Evolutionary conservation across 37 sponge, comb jelly and placozoan species (phyloP).

Genomic region (Beroe forskalii): DNA sequence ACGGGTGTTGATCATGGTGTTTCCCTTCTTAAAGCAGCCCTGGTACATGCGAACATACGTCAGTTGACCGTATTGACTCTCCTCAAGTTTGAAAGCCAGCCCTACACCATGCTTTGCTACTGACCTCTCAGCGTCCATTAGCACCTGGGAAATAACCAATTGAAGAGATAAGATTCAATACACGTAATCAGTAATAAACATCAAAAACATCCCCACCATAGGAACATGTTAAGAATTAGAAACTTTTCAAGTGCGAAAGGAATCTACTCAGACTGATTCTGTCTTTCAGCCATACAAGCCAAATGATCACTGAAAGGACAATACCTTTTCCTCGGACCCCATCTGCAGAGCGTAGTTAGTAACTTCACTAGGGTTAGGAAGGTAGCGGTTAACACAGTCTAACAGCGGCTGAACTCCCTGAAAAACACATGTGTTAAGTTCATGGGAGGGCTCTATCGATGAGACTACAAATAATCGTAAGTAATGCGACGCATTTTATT

Average conservation of each 20-base stretch:
- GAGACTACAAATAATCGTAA: too few relatives aligned
- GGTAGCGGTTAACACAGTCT: conserved; percentile 86
- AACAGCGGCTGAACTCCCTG: conserved; percentile 73
- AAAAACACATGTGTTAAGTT: too few relatives aligned
- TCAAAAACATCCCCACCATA: too few relatives aligned
- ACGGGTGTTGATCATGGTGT: conserved; percentile 80
- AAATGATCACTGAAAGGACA: too few relatives aligned
- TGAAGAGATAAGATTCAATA: too few relatives aligned
- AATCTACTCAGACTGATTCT: too few relatives aligned
- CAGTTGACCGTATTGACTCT: conserved; percentile 91
- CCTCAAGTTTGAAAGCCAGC: conserved; percentile 97
- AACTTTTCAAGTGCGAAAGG: too few relatives aligned
- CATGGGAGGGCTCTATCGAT: too few relatives aligned
- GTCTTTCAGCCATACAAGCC: too few relatives aligned
- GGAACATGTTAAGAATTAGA: too few relatives aligned
- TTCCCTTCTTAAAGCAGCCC: conserved; percentile 78
- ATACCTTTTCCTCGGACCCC: conserved; percentile 64
- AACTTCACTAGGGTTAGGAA: conserved; percentile 94
- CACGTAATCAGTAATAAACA: too few relatives aligned
- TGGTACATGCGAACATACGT: conserved; percentile 98
- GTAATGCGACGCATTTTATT: too few relatives aligned
- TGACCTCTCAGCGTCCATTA: conserved; percentile 70
- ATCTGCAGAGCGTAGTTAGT: conserved; percentile 83
- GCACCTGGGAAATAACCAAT: conserved; percentile 46
- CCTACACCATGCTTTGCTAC: conserved; percentile 77